A percentile compares a stretch with the other conserved stretches of the same genome.
Conservation (phyloP, 1,140 invertebrate genomes). For the Argopecten irradians region DNA sequence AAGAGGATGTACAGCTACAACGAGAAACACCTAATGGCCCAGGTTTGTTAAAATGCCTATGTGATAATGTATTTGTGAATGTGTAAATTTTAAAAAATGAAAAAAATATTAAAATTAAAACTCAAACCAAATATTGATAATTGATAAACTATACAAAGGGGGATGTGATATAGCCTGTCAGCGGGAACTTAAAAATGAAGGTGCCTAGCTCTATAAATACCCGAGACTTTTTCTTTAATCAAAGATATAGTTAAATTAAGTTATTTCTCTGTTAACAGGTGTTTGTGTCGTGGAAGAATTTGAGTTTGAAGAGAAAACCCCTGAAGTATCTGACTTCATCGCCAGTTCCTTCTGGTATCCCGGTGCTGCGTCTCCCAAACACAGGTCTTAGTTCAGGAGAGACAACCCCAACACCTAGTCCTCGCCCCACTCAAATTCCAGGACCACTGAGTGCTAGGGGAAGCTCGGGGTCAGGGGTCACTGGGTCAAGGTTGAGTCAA, state of each 20-base stretch:
- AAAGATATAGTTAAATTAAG: too few species aligned
- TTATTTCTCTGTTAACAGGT: slow-evolving; percentile 29
- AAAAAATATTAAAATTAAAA: too few species aligned
- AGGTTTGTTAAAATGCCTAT: slow-evolving; percentile 38
- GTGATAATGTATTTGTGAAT: too few species aligned
- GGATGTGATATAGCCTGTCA: too few species aligned
- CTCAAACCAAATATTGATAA: too few species aligned
- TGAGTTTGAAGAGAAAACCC: slow-evolving; percentile 31
- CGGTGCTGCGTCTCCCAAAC: neutral
- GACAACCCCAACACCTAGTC: neutral
- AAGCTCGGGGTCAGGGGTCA: neutral
- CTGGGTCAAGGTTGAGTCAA: neutral
- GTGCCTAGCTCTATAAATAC: too few species aligned
- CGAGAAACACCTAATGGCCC: slow-evolving; percentile 41
- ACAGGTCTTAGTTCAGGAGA: neutral
- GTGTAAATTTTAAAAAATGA: too few species aligned
- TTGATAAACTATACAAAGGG: too few species aligned
- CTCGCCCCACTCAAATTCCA: neutral
- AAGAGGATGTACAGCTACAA: slow-evolving; percentile 42
- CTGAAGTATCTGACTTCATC: slow-evolving; percentile 12
- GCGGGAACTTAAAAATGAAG: too few species aligned
- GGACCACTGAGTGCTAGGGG: neutral
- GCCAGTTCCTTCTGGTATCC: neutral
- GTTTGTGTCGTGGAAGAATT: slow-evolving; percentile 39
- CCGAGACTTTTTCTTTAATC: too few species aligned